A percentile compares a stretch with the other conserved stretches of the same genome.
Evolutionary conservation across 2,888 invertebrate species (phyloP).

Genomic region (Colostygia pectinataria): DNA sequence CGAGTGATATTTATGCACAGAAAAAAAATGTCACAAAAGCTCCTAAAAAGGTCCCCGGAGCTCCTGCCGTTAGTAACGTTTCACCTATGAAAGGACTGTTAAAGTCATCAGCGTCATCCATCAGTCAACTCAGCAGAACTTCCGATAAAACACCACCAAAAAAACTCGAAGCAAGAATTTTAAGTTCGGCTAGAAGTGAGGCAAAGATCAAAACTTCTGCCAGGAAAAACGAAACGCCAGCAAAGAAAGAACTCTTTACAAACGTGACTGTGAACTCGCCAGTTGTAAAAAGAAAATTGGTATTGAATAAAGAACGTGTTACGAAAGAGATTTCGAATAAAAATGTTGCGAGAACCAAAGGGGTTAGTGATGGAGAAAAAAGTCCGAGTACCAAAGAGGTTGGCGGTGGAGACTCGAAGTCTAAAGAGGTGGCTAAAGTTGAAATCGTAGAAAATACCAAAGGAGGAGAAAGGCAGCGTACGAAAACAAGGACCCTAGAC

Average conservation of each 20-base stretch:
- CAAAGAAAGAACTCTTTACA: conserved; percentile 44
- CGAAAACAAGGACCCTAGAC: conserved; percentile 71
- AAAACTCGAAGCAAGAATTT: conserved; percentile 29
- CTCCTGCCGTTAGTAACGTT: conserved; percentile 38
- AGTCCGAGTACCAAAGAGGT: conserved; percentile 24
- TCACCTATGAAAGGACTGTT: conserved; percentile 63
- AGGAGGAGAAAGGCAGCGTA: conserved; percentile 47
- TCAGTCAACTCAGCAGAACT: conserved; percentile 42
- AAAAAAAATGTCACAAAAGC: conserved; percentile 47
- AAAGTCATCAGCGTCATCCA: conserved; percentile 59
- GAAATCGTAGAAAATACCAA: not conserved
- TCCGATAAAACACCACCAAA: conserved; percentile 30
- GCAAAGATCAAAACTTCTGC: conserved; percentile 33
- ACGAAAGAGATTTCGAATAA: conserved; percentile 21
- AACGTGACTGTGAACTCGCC: conserved; percentile 70
- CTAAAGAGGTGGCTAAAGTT: conserved; percentile 32
- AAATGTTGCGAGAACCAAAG: conserved; percentile 16
- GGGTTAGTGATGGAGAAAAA: conserved; percentile 25
- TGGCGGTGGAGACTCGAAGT: conserved; percentile 6
- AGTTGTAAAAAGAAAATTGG: conserved; percentile 46
- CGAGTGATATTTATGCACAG: conserved; percentile 65
- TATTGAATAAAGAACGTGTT: conserved; percentile 35
- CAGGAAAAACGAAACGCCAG: conserved; percentile 36
- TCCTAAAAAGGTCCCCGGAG: conserved; percentile 50
- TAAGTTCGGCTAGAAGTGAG: conserved; percentile 28